Percentiles rank a stretch among this genome's conserved stretches.
Evolutionary conservation across 2,888 invertebrate species (phyloP).

Genomic region (Scaptomyza reducta): DNA sequence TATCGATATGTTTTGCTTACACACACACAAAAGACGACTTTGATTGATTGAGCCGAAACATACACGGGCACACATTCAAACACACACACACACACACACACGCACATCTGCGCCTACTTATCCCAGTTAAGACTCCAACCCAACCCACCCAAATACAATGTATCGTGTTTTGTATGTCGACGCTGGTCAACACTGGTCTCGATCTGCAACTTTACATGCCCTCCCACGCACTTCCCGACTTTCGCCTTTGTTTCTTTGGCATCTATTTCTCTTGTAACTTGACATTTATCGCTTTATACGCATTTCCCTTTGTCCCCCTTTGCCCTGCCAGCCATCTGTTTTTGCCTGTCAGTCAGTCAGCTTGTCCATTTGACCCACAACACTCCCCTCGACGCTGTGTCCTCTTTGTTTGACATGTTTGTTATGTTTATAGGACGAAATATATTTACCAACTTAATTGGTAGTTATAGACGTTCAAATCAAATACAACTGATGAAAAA

Average conservation of each 20-base stretch:
- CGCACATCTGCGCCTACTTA: slow-evolving; percentile 11
- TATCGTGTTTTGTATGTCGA: neutral
- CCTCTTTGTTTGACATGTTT: slow-evolving; percentile 51
- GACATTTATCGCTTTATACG: slow-evolving; percentile 78
- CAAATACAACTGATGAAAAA: slow-evolving; percentile 22
- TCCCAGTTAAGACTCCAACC: slow-evolving; percentile 16
- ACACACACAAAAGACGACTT: slow-evolving; percentile 55
- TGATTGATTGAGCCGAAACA: slow-evolving; percentile 64
- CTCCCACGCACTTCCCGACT: neutral
- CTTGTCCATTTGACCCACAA: slow-evolving; percentile 8
- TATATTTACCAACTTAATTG: slow-evolving; percentile 74
- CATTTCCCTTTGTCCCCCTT: slow-evolving; percentile 37
- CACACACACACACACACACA: slow-evolving; percentile 34
- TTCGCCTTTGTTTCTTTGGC: neutral
- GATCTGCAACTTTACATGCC: slow-evolving; percentile 23
- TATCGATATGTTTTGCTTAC: slow-evolving; percentile 56
- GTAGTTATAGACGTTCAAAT: slow-evolving; percentile 67
- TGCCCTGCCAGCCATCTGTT: neutral
- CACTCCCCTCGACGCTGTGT: neutral
- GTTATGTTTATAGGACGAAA: slow-evolving; percentile 63
- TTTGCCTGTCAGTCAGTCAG: slow-evolving; percentile 34
- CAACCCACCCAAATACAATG: neutral
- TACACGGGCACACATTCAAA: neutral
- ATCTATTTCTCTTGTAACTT: slow-evolving; percentile 59
- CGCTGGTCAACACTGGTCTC: slow-evolving; percentile 17